Percentiles rank a stretch among this genome's conserved stretches.
These are phyloP conservation scores for Drosophila neutralis DNA, from an alignment of 2,888 invertebrate genomes.

Conservation along the genomic window DNA sequence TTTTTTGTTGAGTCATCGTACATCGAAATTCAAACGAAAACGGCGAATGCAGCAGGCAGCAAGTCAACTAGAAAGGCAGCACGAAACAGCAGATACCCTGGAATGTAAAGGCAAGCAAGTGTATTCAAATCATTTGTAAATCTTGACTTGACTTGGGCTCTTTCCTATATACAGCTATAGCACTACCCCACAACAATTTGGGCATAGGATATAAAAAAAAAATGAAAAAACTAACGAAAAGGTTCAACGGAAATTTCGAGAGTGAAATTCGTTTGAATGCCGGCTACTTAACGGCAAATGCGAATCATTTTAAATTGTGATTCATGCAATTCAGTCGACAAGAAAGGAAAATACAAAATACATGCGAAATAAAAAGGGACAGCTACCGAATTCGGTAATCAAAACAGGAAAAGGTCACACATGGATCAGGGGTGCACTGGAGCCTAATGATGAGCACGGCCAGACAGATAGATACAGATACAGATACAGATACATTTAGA, in stretches of 20 bases:
- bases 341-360: constrained; percentile 7
- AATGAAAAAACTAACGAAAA: constrained; percentile 23
- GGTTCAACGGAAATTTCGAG: constrained; percentile 53
- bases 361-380: constrained; percentile 41
- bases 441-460: constrained; percentile 58
- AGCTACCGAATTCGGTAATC: constrained; percentile 49
- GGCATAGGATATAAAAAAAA: constrained; percentile 9
- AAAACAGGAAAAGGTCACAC: constrained; percentile 64
- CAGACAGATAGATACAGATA: constrained; percentile 3
- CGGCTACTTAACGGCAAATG: constrained; percentile 74
- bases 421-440: constrained; percentile 48
- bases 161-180: not conserved
- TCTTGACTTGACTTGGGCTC: not conserved
- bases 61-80: not conserved
- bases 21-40: constrained; percentile 34
- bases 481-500: constrained; percentile 6
- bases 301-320: constrained; percentile 78
- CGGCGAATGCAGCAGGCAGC: constrained; percentile 12
- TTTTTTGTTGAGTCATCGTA: constrained; percentile 71
- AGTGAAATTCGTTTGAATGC: constrained; percentile 43
- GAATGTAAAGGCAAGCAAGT: not conserved
- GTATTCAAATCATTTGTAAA: not conserved
- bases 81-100: not conserved
- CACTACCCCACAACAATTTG: not conserved
- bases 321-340: constrained; percentile 49